Evolutionary conservation across 2,113 vertebrate species (phyloP), one percentile per base, ranked within the genome.

Genomic region (Bothrops jararaca): DNA sequence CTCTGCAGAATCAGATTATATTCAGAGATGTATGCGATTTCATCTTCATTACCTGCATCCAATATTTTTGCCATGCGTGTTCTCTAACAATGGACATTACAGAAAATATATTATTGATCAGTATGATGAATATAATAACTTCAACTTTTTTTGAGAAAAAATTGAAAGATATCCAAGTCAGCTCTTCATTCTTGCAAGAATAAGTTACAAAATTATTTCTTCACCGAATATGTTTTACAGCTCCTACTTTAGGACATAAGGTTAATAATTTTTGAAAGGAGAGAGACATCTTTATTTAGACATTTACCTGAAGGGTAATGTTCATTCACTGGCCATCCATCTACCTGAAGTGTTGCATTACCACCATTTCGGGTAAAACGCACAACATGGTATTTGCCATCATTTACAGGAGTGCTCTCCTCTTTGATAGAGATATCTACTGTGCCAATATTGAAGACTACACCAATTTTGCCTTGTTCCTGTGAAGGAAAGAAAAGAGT

Each of bases 391-490:
- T 99, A 99, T 95, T 99, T 99, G 91, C 99, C 99, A 85, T 99
- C 99, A 87, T 99, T 99, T 56, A 99, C 99, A 0, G 99, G 98
- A 12, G 97, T 99, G 93, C 99, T 98, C 95, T 98, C 98, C 92
- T 99, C 99, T 96, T 98, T 98, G 95, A 99, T 99, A 48, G 97
- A 98, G 94, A 99, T 99, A 92, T 99, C 99, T 94, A 98, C 98
- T 0, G 98, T 99, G 57, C 99, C 99, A 29, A 99, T 99, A 97
- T 99, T 99, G 97, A 99, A 99, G 26, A 98, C 99, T 91, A 99
- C 99, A 39, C 99, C 98, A 80, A 99, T 99, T 97, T 99, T 99
- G 85, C 99, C 99, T 97, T 99, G 99, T 95, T 99, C 98, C 99
- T 99, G 93, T 93, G 96, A 95, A 58, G 89, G 91, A 97, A 95